Base-by-base conservation (phyloP, 1,140 invertebrate species). In the Epicauta chinensis region DNA sequence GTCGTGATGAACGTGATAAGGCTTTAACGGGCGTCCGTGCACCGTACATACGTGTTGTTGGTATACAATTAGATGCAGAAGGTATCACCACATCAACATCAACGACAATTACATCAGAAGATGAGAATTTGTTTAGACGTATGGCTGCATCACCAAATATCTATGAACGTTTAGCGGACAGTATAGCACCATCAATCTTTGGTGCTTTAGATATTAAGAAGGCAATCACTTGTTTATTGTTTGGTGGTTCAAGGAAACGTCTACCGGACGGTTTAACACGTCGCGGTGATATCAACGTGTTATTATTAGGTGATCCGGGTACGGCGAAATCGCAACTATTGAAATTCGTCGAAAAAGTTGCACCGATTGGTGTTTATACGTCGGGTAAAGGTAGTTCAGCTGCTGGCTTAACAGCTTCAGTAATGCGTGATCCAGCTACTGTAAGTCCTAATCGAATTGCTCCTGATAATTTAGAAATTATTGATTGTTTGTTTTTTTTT, bases 311-410 rank as follows among this genome's bases (percentile, higher is more conserved):
- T 49, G 97, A 99, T 77, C 97, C 97, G 16, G 97, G 97, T 66
- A 99, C 97, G 3, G 97, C 97, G 5, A 99, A 99, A 69, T 97
- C 93, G 13, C 97, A 99, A 68, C 71, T 99, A 23, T 73, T 99
- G 0, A 99, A 99, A 72, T 99, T 99, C 74, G 95, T 97, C 2
- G 94, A 99, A 71, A 86, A 85, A 66, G 93, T 96, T 5, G 82
- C 97, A 0, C 97, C 97, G 0, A 92, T 98, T 64, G 94, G 86
- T 10, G 88, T 98, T 3, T 99, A 99, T 65, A 99, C 97, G 0
- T 98, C 95, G 0, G 97, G 97, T 2, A 99, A 99, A 77, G 97
- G 97, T 0, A 97, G 93, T 51, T 97, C 93, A 65, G 97, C 97
- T 43, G 97, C 97, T 59, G 97, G 97, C 78, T 78, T 99, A 7